phyloP scores from a whole-genome alignment of 2,113 vertebrate genomes.

The Mobula birostris region DNA sequence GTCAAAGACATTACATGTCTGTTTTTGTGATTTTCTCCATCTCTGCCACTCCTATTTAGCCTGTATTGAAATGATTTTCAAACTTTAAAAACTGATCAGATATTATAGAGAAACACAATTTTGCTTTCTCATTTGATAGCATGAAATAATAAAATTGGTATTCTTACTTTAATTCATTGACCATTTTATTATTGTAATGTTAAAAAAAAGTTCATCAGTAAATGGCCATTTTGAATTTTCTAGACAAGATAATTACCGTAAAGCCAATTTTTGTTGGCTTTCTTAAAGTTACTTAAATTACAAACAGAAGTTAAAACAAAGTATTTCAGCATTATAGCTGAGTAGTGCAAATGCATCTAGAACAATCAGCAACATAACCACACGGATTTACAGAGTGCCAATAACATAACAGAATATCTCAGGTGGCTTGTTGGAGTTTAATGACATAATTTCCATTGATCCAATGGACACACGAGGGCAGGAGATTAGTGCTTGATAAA shows the following conservation, averaged over 20 bases:
- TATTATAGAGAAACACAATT: not conserved
- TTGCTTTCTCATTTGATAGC: not conserved
- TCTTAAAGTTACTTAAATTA: not conserved
- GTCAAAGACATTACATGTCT: not conserved
- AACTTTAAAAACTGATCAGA: not conserved
- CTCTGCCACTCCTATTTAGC: not conserved
- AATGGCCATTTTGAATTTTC: not conserved
- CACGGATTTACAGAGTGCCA: not conserved
- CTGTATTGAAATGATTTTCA: not conserved
- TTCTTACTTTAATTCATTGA: not conserved
- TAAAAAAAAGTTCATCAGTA: not conserved
- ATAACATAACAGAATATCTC: not conserved
- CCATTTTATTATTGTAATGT: not conserved
- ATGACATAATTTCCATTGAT: not conserved
- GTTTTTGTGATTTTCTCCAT: not conserved
- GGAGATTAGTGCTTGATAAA: not conserved
- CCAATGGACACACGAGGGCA: not conserved
- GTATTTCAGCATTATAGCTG: not conserved
- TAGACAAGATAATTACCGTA: not conserved
- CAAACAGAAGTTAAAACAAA: not conserved
- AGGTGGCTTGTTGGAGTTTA: not conserved
- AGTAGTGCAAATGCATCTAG: not conserved
- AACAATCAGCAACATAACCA: not conserved
- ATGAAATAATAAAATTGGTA: not conserved
- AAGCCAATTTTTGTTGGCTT: not conserved